Evolutionary conservation across 2,888 invertebrate genomes (phyloP), one percentile per base, ranked within the genome.

Genomic region (Camponotus fellah): DNA sequence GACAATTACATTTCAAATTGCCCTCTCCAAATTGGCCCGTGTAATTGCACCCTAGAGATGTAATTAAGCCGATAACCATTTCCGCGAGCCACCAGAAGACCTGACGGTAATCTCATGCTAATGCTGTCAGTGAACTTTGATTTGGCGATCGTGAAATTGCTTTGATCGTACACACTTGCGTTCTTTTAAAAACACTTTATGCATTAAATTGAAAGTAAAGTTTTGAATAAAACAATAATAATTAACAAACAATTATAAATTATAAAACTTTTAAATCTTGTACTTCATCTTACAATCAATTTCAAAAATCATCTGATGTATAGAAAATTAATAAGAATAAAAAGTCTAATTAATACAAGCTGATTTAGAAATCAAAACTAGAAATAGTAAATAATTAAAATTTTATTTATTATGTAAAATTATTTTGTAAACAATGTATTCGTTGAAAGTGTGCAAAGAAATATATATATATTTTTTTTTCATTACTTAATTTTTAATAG

Each of bases 1-100:
- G 88, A 87, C 89, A 88, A 88, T 90, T 89, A 88, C 85, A 84
- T 84, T 87, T 85, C 77, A 88, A 90, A 89, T 89, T 87, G 80
- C 85, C 77, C 46, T 74, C 71, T 65, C 53, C 53, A 86, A 87
- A 91, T 90, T 89, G 86, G 87, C 58, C 82, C 21, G 80, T 76
- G 84, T 89, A 91, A 91, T 90, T 85, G 84, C 85, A 74, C 75
- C 58, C 84, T 62, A 53, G 82, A 87, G 90, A 89, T 86, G 87
- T 81, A 91, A 91, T 91, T 91, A 91, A 90, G 88, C 85, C 85
- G 88, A 91, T 91, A 91, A 86, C 85, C 84, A 83, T 88, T 88
- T 91, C 85, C 85, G 86, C 82, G 84, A 88, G 62, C 83, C 86
- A 62, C 83, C 83, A 84, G 86, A 87, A 87, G 87, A 83, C 72